Conservation (phyloP, 2,888 invertebrate species). For the Hyalella azteca region DNA sequence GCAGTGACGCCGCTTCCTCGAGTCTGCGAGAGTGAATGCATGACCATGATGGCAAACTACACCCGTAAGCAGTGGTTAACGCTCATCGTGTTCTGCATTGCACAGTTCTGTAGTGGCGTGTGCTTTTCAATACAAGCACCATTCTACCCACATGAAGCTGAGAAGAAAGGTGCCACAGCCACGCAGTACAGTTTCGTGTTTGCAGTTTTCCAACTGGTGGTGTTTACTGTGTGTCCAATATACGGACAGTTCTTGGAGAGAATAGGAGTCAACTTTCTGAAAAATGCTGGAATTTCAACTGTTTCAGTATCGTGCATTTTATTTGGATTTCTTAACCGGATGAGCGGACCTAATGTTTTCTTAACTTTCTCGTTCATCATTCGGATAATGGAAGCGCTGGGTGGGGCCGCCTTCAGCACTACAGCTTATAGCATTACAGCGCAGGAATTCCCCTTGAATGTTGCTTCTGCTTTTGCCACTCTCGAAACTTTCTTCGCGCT, state of each 20-base stretch:
- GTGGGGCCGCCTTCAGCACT: constrained; percentile 63
- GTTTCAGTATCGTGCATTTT: constrained; percentile 82
- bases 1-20: no score
- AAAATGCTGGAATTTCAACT: constrained; percentile 81
- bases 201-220: constrained; percentile 82
- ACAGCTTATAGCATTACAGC: constrained; percentile 66
- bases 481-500: constrained; percentile 85
- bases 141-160: constrained; percentile 85
- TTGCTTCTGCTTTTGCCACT: constrained; percentile 83
- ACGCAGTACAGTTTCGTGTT: constrained; percentile 87
- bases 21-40: no score
- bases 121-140: constrained; percentile 85
- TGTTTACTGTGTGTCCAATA: constrained; percentile 80
- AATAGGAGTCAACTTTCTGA: constrained; percentile 79
- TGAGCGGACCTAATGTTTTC: constrained; percentile 62
- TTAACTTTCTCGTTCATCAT: constrained; percentile 65
- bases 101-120: constrained; percentile 83
- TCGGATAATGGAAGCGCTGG: constrained; percentile 65
- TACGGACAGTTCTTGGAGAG: constrained; percentile 78
- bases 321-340: constrained; percentile 66
- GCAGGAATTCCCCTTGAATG: constrained; percentile 71
- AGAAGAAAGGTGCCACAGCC: constrained; percentile 78
- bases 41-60: constrained; percentile 34
- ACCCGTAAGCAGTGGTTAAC: constrained; percentile 75
- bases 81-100: constrained; percentile 77